Conservation (phyloP, 2,888 invertebrate species). For the Ormyrus rosae region DNA sequence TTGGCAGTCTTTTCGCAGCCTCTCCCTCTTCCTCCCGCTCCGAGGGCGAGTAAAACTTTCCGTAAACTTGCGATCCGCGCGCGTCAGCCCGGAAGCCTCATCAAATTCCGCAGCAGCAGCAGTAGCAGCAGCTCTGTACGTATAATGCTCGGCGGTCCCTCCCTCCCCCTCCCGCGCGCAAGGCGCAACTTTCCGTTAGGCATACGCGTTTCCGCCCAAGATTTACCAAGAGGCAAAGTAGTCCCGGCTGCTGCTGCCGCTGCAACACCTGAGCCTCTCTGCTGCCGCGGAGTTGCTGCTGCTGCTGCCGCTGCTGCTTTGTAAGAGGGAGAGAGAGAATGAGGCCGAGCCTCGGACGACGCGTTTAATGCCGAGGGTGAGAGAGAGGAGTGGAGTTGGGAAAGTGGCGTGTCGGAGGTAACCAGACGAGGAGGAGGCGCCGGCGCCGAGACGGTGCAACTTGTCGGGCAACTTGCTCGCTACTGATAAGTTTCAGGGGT, state of each 20-base stretch:
- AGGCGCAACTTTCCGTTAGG: constrained; percentile 57
- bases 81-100: constrained; percentile 72
- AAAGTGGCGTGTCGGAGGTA: background rate
- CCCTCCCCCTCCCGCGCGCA: constrained; percentile 47
- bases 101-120: constrained; percentile 66
- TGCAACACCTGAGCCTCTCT: constrained; percentile 57
- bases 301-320: no score
- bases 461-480: constrained; percentile 30
- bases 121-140: constrained; percentile 47
- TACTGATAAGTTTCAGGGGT: constrained; percentile 29
- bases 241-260: constrained; percentile 65
- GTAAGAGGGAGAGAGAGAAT: background rate
- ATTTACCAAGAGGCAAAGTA: constrained; percentile 65
- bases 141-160: constrained; percentile 50
- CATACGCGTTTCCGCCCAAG: constrained; percentile 55
- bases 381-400: constrained; percentile 11
- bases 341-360: constrained; percentile 13
- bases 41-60: constrained; percentile 50
- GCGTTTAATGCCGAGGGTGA: constrained; percentile 17
- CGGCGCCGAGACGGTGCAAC: constrained; percentile 1
- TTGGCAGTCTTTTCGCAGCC: constrained; percentile 16
- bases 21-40: background rate
- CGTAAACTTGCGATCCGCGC: constrained; percentile 67
- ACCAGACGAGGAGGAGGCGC: background rate
- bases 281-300: background rate